These are phyloP conservation scores for Laticauda laticaudata DNA, from an alignment of 2,113 vertebrate species.

Conservation along the genomic window DNA sequence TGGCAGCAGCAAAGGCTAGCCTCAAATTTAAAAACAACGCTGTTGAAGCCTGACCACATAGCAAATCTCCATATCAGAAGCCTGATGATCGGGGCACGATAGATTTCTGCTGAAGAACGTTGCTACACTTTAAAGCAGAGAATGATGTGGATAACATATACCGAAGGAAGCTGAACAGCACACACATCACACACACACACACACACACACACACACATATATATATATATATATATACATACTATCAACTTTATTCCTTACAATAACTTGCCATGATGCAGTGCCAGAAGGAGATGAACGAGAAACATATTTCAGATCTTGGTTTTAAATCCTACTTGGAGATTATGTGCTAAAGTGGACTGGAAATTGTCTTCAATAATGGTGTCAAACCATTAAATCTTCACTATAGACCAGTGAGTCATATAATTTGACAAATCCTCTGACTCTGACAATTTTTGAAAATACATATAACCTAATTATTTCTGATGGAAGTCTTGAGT, in stretches of 20 bases:
- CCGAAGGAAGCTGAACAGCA: too few relatives aligned
- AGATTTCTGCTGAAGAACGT: too few relatives aligned
- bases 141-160: too few relatives aligned
- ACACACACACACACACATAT: too few relatives aligned
- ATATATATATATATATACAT: too few relatives aligned
- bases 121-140: too few relatives aligned
- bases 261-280: background rate
- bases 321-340: background rate
- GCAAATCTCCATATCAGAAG: too few relatives aligned
- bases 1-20: too few relatives aligned
- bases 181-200: too few relatives aligned
- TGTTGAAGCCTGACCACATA: too few relatives aligned
- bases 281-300: background rate
- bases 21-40: too few relatives aligned
- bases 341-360: background rate
- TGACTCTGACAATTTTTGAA: slow-evolving; percentile 27
- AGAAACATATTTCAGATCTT: background rate
- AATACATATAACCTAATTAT: background rate
- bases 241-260: background rate
- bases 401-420: background rate
- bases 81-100: too few relatives aligned
- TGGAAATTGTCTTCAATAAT: background rate
- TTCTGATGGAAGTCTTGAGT: slow-evolving; percentile 35
- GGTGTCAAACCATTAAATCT: background rate
- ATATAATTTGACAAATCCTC: background rate